These are phyloP conservation scores for Leptopilina boulardi DNA, from an alignment of 1,140 invertebrate genomes.

Conservation along the genomic window DNA sequence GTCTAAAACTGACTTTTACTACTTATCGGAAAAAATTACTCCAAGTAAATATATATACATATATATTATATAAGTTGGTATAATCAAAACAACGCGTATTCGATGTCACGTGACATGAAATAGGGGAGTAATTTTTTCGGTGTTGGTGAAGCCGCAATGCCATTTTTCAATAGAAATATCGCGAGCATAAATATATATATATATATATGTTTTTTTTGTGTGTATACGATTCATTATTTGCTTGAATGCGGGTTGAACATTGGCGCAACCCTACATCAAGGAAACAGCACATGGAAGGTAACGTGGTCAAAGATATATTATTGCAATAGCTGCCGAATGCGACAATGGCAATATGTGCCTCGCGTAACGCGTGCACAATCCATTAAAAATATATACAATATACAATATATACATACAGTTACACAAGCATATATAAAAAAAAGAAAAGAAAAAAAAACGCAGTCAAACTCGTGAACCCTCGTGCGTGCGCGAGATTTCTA, in stretches of 20 bases:
- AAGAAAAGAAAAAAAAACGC: conserved; percentile 37
- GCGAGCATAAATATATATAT: not conserved
- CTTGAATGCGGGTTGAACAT: conserved; percentile 24
- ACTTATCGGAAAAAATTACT: no score
- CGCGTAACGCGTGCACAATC: conserved; percentile 56
- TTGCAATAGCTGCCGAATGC: conserved; percentile 33
- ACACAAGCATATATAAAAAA: conserved; percentile 25
- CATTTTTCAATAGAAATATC: conserved; percentile 24
- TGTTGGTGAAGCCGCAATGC: conserved; percentile 8
- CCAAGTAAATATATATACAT: no score
- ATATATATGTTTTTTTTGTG: not conserved
- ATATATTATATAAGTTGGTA: not conserved
- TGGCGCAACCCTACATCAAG: conserved; percentile 32
- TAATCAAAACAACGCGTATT: conserved; percentile 25
- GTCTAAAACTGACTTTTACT: no score
- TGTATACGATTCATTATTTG: conserved; percentile 30
- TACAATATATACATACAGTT: conserved; percentile 52
- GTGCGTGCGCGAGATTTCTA: conserved; percentile 63
- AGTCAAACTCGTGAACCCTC: conserved; percentile 31
- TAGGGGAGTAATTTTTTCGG: conserved; percentile 3
- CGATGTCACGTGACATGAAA: conserved; percentile 1
- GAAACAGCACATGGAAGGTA: conserved; percentile 33
- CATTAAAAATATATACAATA: conserved; percentile 54
- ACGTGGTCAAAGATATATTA: conserved; percentile 38
- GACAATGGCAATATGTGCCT: conserved; percentile 47